phyloP scores from a whole-genome alignment of 2,113 vertebrate genomes.

The Ammodytes marinus region DNA sequence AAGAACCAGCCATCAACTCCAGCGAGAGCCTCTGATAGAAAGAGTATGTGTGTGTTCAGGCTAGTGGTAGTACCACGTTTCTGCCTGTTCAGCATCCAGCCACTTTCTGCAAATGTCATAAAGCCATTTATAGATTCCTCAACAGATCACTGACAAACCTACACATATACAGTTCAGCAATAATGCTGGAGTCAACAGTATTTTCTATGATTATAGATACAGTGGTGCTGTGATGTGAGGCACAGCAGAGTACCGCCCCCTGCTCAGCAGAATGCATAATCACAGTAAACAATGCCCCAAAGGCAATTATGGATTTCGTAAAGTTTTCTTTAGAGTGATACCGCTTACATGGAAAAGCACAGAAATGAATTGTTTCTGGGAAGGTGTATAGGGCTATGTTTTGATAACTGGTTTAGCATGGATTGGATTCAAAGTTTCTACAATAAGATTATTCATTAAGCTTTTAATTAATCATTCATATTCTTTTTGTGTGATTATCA shows the following conservation, averaged over 20 bases:
- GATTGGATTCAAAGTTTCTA: slow-evolving; percentile 21
- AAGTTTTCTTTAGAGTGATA: slow-evolving; percentile 16
- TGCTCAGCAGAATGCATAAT: slow-evolving; percentile 65
- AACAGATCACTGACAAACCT: slow-evolving; percentile 34
- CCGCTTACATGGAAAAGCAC: background rate
- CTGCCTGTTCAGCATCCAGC: slow-evolving; percentile 56
- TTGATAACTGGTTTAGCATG: background rate
- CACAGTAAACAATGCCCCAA: slow-evolving; percentile 61
- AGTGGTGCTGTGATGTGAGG: slow-evolving; percentile 46
- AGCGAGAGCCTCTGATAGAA: slow-evolving; percentile 52
- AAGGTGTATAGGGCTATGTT: background rate
- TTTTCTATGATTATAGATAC: slow-evolving; percentile 55
- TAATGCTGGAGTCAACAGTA: slow-evolving; percentile 50
- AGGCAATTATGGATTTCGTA: slow-evolving; percentile 52
- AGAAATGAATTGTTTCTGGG: slow-evolving; percentile 10
- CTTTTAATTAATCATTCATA: background rate
- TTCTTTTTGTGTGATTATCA: background rate
- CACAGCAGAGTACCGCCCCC: slow-evolving; percentile 40
- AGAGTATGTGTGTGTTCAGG: slow-evolving; percentile 47
- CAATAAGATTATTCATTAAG: background rate
- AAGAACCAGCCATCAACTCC: slow-evolving; percentile 63
- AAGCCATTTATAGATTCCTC: slow-evolving; percentile 54
- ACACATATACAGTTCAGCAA: slow-evolving; percentile 43
- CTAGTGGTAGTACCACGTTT: slow-evolving; percentile 46
- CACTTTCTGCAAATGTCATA: slow-evolving; percentile 51